Evolutionary conservation across 2,113 vertebrate species (phyloP).

Genomic region (Stictonetta naevosa): DNA sequence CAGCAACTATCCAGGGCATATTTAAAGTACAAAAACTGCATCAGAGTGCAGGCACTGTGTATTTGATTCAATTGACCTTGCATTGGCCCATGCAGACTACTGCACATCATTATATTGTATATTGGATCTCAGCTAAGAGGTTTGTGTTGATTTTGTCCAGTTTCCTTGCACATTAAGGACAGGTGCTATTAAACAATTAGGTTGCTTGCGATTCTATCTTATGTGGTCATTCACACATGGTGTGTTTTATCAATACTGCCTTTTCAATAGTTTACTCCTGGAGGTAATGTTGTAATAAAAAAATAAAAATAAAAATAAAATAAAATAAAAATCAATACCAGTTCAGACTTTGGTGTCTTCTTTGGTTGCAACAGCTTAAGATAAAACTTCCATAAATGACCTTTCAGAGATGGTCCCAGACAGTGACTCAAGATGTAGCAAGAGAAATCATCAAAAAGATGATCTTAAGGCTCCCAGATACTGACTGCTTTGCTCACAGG

Average conservation of each 20-base stretch:
- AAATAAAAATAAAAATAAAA: not conserved
- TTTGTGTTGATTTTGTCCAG: not conserved
- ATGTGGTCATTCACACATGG: accelerated
- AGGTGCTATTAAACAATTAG: not conserved
- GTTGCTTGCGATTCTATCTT: not conserved
- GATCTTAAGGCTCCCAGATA: not conserved
- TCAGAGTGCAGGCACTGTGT: not conserved
- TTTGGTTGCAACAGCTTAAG: not conserved
- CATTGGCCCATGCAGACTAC: not conserved
- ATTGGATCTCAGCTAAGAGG: not conserved
- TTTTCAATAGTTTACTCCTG: not conserved
- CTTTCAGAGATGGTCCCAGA: not conserved
- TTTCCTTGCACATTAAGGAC: not conserved
- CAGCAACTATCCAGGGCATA: not conserved
- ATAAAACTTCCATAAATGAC: not conserved
- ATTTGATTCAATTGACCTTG: not conserved
- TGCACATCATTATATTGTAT: not conserved
- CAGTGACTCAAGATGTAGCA: not conserved
- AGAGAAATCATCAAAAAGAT: not conserved
- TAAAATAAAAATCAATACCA: constrained; percentile 5
- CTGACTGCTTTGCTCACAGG: not conserved
- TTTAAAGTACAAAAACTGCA: not conserved
- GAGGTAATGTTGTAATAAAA: not conserved
- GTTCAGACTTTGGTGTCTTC: not conserved
- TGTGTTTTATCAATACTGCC: not conserved